Evolutionary conservation across 2,113 vertebrate genomes (phyloP), one percentile per base, ranked within the genome.

Genomic region (Trichomycterus rosablanca): DNA sequence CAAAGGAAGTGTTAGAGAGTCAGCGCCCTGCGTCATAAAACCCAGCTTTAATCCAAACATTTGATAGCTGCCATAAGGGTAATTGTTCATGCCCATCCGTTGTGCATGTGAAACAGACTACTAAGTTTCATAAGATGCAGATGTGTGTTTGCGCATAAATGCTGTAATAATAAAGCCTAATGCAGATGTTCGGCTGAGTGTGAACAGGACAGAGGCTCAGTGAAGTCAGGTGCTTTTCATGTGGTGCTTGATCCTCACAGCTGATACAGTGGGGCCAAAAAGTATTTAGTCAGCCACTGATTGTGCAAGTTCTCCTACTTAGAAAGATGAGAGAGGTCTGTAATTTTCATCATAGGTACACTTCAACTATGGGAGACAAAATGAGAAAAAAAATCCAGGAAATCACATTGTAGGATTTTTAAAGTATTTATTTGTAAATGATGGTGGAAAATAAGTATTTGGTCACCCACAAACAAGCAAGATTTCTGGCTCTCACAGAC

Each of bases 121-220:
- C 28, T 55, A 42, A 11, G 57, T 9, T 67, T 15, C 60, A 66
- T 66, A 63, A 63, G 49, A 65, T 70, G 61, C 59, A 68, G 73
- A 76, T 77, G 78, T 77, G 78, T 78, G 77, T 71, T 72, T 70
- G 55, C 10, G 42, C 71, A 78, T 66, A 72, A 74, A 76, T 68
- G 73, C 46, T 62, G 67, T 72, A 67, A 79, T 63, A 64, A 76
- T 55, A 70, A 59, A 78, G 56, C 19, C 4, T 26, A 37, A 22
- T 59, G 39, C 74, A 75, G 68, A 71, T 76, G 67, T 74, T 48
- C 62, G 64, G 67, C 30, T 58, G 2, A 56, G 50, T 18, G 42
- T 45, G 50, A 2, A 32, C 57, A 34, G 56, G 3, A 11, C 2
- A n/a, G n/a, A n/a, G n/a, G n/a, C n/a, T n/a, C n/a, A n/a, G n/a